phyloP scores from a whole-genome alignment of 2,113 vertebrate genomes.

The Talpa occidentalis region DNA sequence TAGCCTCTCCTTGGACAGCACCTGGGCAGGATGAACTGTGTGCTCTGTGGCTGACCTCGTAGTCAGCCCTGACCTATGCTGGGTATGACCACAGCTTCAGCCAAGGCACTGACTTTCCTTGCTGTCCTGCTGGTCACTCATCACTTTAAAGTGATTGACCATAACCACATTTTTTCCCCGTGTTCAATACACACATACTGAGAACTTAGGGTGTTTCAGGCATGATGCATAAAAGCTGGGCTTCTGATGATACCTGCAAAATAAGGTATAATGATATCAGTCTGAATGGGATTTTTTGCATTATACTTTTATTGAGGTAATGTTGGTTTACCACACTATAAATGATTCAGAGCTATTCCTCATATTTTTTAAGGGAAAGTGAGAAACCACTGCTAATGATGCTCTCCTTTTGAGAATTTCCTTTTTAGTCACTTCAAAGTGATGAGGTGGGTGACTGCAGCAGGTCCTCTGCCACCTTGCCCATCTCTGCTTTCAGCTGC shows the following conservation, averaged over 20 bases:
- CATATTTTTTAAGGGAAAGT: not conserved
- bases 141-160: not conserved
- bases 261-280: not conserved
- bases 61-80: not conserved
- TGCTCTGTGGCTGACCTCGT: no score
- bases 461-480: not conserved
- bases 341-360: no score
- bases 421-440: not conserved
- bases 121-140: not conserved
- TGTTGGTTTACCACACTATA: no score
- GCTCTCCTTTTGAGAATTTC: not conserved
- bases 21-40: not conserved
- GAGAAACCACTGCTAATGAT: not conserved
- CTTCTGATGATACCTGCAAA: not conserved
- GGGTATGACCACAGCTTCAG: not conserved
- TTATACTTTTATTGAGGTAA: no score
- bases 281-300: not conserved
- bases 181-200: not conserved
- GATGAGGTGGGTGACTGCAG: no score
- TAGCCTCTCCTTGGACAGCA: not conserved
- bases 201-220: not conserved
- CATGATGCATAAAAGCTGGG: not conserved
- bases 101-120: no score
- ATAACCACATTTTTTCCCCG: no score
- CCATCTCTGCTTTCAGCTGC: not conserved